Percentiles rank a stretch among this genome's conserved stretches.
phyloP scores from a whole-genome alignment of 2,113 vertebrate genomes.

The Scopus umbretta region DNA sequence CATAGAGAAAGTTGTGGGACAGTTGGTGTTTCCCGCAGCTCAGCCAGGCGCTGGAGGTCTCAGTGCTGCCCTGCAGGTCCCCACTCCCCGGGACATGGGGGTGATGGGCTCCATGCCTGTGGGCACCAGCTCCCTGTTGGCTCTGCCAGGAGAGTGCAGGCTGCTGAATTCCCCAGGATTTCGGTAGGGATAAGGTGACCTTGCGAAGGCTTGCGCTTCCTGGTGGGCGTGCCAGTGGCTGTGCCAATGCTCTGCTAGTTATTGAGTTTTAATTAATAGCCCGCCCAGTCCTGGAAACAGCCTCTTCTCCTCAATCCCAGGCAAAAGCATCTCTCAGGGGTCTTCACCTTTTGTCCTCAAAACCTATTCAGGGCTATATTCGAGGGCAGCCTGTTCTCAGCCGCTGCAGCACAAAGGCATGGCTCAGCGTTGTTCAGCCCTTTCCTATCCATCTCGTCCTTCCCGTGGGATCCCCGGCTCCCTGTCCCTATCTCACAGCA shows the following conservation, averaged over 20 bases:
- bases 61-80: not conserved
- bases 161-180: not conserved
- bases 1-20: not conserved
- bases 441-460: not conserved
- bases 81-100: accelerated
- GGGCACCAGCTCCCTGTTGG: accelerated
- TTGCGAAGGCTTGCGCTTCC: not conserved
- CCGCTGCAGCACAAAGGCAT: not conserved
- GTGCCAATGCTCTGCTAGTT: not conserved
- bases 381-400: not conserved
- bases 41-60: not conserved
- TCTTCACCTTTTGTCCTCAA: not conserved
- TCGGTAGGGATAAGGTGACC: not conserved
- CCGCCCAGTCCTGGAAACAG: not conserved
- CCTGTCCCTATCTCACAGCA: not conserved
- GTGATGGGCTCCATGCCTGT: accelerated
- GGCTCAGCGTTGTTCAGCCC: not conserved
- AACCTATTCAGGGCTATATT: not conserved
- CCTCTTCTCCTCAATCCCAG: slow-evolving; percentile 1
- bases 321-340: not conserved
- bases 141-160: not conserved
- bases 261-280: not conserved
- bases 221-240: accelerated
- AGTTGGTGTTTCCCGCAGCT: not conserved
- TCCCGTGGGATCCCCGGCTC: not conserved